Percentiles rank a stretch among this genome's conserved stretches.
These are phyloP conservation scores for Halcyon senegalensis DNA, from an alignment of 2,113 vertebrate genomes.

Conservation along the genomic window DNA sequence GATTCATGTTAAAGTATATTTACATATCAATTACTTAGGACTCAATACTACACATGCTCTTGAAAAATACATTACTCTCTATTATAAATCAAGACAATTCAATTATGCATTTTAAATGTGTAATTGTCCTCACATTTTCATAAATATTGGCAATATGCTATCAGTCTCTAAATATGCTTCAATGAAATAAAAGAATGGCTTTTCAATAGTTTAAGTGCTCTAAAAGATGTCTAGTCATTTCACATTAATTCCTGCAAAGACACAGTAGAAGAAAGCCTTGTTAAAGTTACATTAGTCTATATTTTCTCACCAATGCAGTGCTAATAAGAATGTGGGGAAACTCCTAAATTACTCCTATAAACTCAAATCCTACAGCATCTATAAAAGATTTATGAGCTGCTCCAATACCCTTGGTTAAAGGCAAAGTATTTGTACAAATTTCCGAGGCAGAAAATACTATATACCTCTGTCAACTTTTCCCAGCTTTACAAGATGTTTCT, in stretches of 20 bases:
- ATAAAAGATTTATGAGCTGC: not conserved
- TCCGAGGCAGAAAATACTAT: not conserved
- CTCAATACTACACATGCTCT: conserved; percentile 1
- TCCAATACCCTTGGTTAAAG: not conserved
- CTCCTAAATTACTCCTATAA: not conserved
- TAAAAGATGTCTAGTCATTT: not conserved
- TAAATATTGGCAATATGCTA: conserved; percentile 35
- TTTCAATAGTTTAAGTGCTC: not conserved
- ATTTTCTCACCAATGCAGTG: not conserved
- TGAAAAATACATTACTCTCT: conserved; percentile 37
- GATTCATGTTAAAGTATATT: conserved; percentile 22
- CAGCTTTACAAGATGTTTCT: not conserved
- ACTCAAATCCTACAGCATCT: not conserved
- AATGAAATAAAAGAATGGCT: not conserved
- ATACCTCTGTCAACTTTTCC: not conserved
- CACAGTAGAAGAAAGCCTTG: conserved; percentile 14
- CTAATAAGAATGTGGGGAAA: not conserved
- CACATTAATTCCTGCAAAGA: not conserved
- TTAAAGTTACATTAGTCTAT: not conserved
- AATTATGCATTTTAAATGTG: conserved; percentile 28
- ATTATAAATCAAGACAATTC: conserved; percentile 25
- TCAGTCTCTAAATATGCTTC: conserved; percentile 7
- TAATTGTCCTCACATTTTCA: conserved; percentile 32
- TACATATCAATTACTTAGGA: conserved; percentile 48
- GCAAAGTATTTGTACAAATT: not conserved